phyloP scores from a whole-genome alignment of 1,140 invertebrate species.

The Drosophila mauritiana region DNA sequence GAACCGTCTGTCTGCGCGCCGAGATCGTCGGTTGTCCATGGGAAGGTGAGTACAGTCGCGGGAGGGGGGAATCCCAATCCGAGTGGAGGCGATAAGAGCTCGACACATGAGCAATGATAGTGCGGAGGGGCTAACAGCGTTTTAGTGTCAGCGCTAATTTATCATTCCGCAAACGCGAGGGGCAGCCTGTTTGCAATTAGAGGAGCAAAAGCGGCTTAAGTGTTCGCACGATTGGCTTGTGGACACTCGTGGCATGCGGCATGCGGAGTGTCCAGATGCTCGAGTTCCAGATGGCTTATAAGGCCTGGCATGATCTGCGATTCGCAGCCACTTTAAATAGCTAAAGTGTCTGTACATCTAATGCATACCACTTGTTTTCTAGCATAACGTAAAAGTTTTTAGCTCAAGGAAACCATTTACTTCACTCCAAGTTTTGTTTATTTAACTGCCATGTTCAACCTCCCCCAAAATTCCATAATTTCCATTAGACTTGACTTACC shows the following conservation, averaged over 20 bases:
- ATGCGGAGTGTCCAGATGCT: background rate
- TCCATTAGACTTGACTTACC: background rate
- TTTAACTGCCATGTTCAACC: too few species aligned
- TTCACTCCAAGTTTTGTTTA: too few species aligned
- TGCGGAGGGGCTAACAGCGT: slow-evolving; percentile 72
- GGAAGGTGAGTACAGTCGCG: slow-evolving; percentile 88
- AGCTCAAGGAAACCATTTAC: too few species aligned
- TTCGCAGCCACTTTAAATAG: too few species aligned
- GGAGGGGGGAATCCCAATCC: slow-evolving; percentile 3
- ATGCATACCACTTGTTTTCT: too few species aligned
- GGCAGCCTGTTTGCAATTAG: slow-evolving; percentile 18
- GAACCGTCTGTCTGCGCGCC: slow-evolving; percentile 96
- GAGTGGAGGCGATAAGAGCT: slow-evolving; percentile 58
- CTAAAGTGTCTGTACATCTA: too few species aligned
- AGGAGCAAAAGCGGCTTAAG: slow-evolving; percentile 41
- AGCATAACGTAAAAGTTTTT: too few species aligned
- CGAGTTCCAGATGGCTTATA: background rate
- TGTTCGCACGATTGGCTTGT: slow-evolving; percentile 29
- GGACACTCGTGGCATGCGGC: background rate
- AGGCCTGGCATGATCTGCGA: background rate
- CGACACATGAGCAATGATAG: slow-evolving; percentile 75
- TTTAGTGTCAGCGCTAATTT: slow-evolving; percentile 80
- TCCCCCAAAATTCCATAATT: background rate
- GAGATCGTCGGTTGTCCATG: slow-evolving; percentile 95
- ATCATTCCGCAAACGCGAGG: slow-evolving; percentile 32